These are phyloP conservation scores for Sphenopsis melanotis DNA, from an alignment of 2,797 vertebrate genomes.

Conservation along the genomic window DNA sequence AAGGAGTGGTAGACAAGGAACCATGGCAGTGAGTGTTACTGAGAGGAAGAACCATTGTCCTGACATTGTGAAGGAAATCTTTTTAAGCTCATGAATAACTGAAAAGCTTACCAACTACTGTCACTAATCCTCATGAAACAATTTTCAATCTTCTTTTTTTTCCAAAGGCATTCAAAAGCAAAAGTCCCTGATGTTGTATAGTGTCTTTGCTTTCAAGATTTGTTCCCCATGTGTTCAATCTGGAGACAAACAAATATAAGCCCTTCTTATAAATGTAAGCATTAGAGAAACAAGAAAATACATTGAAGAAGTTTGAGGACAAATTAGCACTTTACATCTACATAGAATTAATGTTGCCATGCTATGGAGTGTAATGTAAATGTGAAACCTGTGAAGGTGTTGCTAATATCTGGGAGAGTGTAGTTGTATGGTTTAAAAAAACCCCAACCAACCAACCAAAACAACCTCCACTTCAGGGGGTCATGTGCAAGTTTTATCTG, in stretches of 20 bases:
- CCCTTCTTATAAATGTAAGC: neutral
- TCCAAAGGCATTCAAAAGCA: neutral
- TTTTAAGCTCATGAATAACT: neutral
- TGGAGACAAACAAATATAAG: neutral
- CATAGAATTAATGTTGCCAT: neutral
- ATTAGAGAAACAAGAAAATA: neutral
- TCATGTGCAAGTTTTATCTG: neutral
- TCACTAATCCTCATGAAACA: neutral
- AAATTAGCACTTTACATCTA: neutral
- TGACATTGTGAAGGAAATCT: neutral
- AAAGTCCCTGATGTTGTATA: neutral
- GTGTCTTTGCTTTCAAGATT: neutral
- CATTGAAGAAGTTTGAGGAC: neutral
- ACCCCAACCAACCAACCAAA: neutral
- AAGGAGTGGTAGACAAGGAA: neutral
- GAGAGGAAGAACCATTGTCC: neutral
- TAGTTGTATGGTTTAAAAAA: neutral
- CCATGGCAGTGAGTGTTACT: neutral
- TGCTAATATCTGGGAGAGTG: neutral
- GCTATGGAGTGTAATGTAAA: neutral
- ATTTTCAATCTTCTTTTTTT: neutral
- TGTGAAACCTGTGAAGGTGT: neutral
- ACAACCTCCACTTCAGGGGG: rapidly evolving
- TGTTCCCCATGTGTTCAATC: neutral
- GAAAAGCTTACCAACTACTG: neutral